phyloP scores from a whole-genome alignment of 1,140 invertebrate genomes.

The Aphaenogaster rudis region DNA sequence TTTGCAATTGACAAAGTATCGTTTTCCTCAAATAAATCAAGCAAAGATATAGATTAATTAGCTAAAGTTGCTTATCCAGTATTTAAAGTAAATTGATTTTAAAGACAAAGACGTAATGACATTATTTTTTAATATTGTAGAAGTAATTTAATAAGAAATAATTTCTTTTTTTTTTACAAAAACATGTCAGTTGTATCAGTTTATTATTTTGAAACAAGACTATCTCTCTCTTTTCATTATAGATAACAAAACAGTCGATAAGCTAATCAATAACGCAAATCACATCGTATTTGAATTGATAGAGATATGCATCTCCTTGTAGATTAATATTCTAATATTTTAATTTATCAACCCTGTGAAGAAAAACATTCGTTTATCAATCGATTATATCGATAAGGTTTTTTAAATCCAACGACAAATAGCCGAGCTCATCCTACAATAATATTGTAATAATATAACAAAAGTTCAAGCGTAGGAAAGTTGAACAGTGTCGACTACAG shows the following conservation, averaged over 20 bases:
- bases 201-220: not conserved
- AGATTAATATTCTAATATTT: constrained; percentile 29
- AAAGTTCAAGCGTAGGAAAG: not conserved
- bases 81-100: not conserved
- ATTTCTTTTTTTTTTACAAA: not conserved
- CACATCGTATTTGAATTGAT: not conserved
- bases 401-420: not conserved
- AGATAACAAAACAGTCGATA: constrained; percentile 28
- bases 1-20: not conserved
- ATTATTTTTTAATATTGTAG: not conserved
- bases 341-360: not conserved
- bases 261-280: constrained; percentile 28
- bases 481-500: not conserved
- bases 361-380: not conserved
- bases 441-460: constrained; percentile 8
- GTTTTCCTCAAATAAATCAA: not conserved
- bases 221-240: not conserved
- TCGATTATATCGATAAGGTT: not conserved
- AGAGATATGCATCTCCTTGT: constrained; percentile 28
- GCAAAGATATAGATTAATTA: not conserved
- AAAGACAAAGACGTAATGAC: not conserved
- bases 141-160: not conserved
- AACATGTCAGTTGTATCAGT: not conserved
- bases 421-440: not conserved
- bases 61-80: not conserved